Conservation (phyloP, 2,888 invertebrate genomes). For the Tinea trinotella region DNA sequence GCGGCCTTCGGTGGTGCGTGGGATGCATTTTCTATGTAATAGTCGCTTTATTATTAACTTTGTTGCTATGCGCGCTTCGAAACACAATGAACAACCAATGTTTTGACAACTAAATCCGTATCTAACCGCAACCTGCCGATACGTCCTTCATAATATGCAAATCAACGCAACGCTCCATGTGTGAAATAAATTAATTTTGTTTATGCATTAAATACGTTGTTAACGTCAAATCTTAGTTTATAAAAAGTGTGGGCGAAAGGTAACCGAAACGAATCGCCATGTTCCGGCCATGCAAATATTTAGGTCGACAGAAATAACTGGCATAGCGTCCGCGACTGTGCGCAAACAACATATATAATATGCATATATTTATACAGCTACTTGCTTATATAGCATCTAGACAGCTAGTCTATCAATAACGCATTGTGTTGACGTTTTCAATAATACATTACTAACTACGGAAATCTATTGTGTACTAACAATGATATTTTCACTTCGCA, state of each 20-base stretch:
- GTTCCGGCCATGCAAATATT: constrained; percentile 38
- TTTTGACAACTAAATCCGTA: neutral
- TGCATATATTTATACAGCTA: neutral
- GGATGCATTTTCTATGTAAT: constrained; percentile 33
- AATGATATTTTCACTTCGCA: neutral
- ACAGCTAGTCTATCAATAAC: neutral
- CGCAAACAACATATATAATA: neutral
- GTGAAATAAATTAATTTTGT: neutral
- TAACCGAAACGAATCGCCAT: constrained; percentile 25
- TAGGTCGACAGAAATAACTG: constrained; percentile 65
- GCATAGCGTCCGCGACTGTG: neutral
- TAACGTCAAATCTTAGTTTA: neutral
- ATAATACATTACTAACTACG: neutral
- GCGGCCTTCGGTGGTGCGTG: constrained; percentile 44
- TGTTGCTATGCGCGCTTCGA: neutral
- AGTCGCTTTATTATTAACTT: neutral
- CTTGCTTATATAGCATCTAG: neutral
- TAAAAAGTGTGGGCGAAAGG: constrained; percentile 29
- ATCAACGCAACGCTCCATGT: neutral
- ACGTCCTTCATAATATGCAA: constrained; percentile 1
- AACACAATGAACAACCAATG: neutral
- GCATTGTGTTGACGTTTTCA: neutral
- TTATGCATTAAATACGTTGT: neutral
- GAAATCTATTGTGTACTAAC: neutral
- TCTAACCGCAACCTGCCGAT: neutral